Base-by-base conservation (phyloP, 2,113 vertebrate species). In the Glareola pratincola region DNA sequence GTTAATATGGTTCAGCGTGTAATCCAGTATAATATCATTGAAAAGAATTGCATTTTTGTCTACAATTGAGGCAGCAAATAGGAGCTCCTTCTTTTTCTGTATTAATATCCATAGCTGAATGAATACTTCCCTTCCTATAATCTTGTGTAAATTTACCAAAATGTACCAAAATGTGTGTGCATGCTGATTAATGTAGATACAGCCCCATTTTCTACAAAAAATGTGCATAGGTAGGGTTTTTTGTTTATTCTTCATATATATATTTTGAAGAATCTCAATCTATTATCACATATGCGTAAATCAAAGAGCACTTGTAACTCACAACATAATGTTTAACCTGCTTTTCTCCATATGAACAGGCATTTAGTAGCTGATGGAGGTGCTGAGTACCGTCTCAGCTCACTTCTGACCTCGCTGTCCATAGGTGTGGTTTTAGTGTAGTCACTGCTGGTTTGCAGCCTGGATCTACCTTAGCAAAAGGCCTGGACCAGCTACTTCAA, bases 1-100 rank as follows among this genome's bases (percentile, higher is more conserved):
- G 82, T 85, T 96, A 96, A 95, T 96, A 14, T 15, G 36, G 75
- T 94, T 94, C 90, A 80, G 75, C 6, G 0, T 92, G 90, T 96
- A 95, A 96, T 95, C 90, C 90, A 90, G 75, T 54, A 8, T 87
- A 91, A 94, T 92, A 83, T 96, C 87, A 94, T 51, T n/a, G 85
- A 64, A 66, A 95, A 76, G 88, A 92, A 83, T 34, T 93, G 91
- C 86, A 37, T 81, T 94, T 89, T 91, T 91, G 82, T 69, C 90
- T 93, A 39, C 85, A 88, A 19, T 22, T 47, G 90, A 95, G 82
- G 54, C 75, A 88, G 81, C 81, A 94, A 95, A 90, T 71, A 62
- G 62, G 50, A 93, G 57, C 62, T 62, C 12, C 67, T 88, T 56
- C 77, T 88, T 71, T 51, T 56, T 60, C 57, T 66, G 45, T 45